These are phyloP conservation scores for Acanthaster planci DNA, from an alignment of 35 echinoderm and acorn worm genomes.

Conservation along the genomic window DNA sequence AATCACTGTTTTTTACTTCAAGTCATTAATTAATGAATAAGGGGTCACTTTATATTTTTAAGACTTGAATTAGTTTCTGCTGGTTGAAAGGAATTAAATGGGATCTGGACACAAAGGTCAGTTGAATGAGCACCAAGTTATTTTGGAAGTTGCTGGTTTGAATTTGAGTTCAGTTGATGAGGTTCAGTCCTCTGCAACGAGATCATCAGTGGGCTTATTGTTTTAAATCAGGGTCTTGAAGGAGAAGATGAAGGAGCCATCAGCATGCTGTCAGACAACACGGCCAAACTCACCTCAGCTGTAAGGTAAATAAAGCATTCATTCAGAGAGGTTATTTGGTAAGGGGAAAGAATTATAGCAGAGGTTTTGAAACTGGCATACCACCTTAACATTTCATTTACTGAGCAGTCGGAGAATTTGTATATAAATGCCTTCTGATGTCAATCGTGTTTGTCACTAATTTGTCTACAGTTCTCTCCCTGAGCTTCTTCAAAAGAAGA, in stretches of 20 bases:
- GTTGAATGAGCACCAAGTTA: too few species aligned
- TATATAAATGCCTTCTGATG: neutral
- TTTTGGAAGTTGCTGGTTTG: too few species aligned
- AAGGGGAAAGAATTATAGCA: too few species aligned
- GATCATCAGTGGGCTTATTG: neutral
- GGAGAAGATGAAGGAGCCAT: conserved; percentile 94
- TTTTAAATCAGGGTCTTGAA: conserved; percentile 81
- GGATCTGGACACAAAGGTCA: too few species aligned
- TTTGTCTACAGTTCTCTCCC: conserved; percentile 80
- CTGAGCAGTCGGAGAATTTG: neutral
- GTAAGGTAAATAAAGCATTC: conserved; percentile 67
- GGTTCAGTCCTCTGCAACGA: neutral
- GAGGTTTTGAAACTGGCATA: neutral
- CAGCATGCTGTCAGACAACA: conserved; percentile 85
- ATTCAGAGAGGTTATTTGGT: neutral
- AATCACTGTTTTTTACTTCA: too few species aligned
- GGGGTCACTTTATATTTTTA: too few species aligned
- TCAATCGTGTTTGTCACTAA: neutral
- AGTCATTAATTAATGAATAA: too few species aligned
- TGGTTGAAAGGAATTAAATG: too few species aligned
- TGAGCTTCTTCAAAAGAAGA: conserved; percentile 94
- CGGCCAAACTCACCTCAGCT: conserved; percentile 93
- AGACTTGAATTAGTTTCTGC: too few species aligned
- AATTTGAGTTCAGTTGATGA: too few species aligned
- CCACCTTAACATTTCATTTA: neutral